phyloP scores from a whole-genome alignment of 1,140 invertebrate genomes.

The Drosophila seguyi region DNA sequence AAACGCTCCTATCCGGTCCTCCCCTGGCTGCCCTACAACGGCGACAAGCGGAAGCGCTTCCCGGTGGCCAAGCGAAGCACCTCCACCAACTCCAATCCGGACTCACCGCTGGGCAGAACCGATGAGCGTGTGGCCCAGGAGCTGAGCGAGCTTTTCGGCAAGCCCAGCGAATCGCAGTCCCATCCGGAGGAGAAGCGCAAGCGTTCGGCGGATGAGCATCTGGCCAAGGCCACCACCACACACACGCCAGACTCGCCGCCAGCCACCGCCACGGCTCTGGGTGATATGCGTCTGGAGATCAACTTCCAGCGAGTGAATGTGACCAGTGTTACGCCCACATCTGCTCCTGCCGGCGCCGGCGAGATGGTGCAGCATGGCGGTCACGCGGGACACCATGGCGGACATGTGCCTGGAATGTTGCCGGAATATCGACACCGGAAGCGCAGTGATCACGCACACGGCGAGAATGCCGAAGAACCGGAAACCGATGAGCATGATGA shows the following conservation, averaged over 20 bases:
- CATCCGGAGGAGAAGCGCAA: conserved; percentile 85
- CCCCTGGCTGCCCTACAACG: conserved; percentile 82
- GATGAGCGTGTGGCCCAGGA: conserved; percentile 84
- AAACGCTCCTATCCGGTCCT: conserved; percentile 83
- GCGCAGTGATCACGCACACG: conserved; percentile 77
- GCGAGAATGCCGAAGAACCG: conserved; percentile 72
- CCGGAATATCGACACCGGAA: conserved; percentile 69
- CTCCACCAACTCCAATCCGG: conserved; percentile 65
- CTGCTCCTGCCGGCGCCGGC: conserved; percentile 22
- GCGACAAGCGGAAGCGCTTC: conserved; percentile 87
- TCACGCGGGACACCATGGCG: conserved; percentile 53
- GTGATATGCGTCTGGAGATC: conserved; percentile 75
- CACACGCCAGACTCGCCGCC: conserved; percentile 33
- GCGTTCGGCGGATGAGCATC: conserved; percentile 83
- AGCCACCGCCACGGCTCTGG: conserved; percentile 58
- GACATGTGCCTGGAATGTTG: conserved; percentile 38
- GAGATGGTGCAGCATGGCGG: conserved; percentile 59
- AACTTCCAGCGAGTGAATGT: conserved; percentile 74
- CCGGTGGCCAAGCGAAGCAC: conserved; percentile 88
- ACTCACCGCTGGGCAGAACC: conserved; percentile 59
- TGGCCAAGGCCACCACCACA: conserved; percentile 71
- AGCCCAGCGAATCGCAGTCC: conserved; percentile 53
- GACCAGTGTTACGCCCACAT: conserved; percentile 27
- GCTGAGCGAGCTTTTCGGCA: conserved; percentile 86
- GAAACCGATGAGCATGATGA: conserved; percentile 86